Base-by-base conservation (phyloP, 2,113 vertebrate genomes). In the Pachyramphus minor region DNA sequence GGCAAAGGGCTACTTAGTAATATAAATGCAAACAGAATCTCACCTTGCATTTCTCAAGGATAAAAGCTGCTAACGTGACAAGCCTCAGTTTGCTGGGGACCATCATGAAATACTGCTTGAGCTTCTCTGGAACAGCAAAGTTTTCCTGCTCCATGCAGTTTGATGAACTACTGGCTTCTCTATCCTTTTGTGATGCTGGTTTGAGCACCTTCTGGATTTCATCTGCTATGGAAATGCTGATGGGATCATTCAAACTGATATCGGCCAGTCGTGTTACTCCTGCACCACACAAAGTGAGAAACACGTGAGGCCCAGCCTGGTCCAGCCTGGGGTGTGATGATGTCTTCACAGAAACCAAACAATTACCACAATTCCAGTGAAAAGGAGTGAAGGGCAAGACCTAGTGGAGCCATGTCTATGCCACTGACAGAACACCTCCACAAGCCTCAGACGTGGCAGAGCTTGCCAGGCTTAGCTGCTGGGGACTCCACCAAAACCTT, bases 51-150 rank as follows among this genome's bases (percentile, higher is more conserved):
- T 98, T 99, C 89, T 98, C 98, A 82, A 99, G 97, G 58, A 99
- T 97, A 96, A 99, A 99, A 35, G 99, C 98, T 2, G 99, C 98
- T 79, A 99, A 98, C 0, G 98, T 99, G 52, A 99, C 99, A 27
- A 99, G 98, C 25, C 98, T 97, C 91, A 99, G 56, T 91, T 99
- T 99, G 97, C 99, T 99, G 90, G 99, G 99, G 71, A 99, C 99
- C 81, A 99, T n/a, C 12, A 98, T 60, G 53, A 99, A 96, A 7
- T 98, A 98, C 96, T 99, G 99, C 52, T 98, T 93, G 13, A 99
- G 98, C 17, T 95, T 98, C 78, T 98, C 98, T 0, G 99, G 99
- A 14, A 99, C 91, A 1, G 98, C 98, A 45, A 99, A 99, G 97
- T 98, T 97, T 35, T 98, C 97, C 1, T 94, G 94, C 33, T 96